Evolutionary conservation across 2,888 invertebrate genomes (phyloP), one percentile per base, ranked within the genome.

Genomic region (Lasioglossum oenotherae): DNA sequence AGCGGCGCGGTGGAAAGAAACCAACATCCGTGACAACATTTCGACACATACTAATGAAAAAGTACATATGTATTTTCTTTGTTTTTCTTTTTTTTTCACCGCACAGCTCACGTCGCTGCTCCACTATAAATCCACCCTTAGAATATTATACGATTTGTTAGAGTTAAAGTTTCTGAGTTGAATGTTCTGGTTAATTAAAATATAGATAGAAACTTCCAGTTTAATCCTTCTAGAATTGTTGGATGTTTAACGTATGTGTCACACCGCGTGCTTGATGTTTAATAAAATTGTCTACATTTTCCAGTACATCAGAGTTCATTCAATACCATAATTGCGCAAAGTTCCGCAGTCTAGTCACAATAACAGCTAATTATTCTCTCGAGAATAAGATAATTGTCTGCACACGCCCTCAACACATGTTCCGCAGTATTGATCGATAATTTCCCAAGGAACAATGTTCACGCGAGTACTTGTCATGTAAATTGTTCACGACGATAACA

Each of bases 391-490:
- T n/a, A 57, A 57, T n/a, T n/a, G 57, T n/a, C n/a, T 53, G 19
- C 10, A 53, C 10, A 53, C n/a, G 53, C 53, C 4, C 12, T 57
- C 12, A 57, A 57, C n/a, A 31, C 60, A 16, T 16, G 31, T 64
- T 64, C 27, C 31, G 14, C 31, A 16, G 6, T 31, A 64, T 31
- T 31, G 64, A 31, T 64, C 31, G 31, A 31, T 31, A 64, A 64
- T 64, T 64, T 27, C 2, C 2, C 31, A 31, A 46, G 31, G 31
- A 64, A 64, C 14, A 27, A 31, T 64, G 31, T 64, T 64, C 31
- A 64, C 64, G 57, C n/a, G 57, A 57, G 57, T 4, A 57, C 57
- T 57, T 57, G 57, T 57, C 57, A 57, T 57, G 64, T 31, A 64
- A 64, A 64, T 31, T 64, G 64, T 64, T 64, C 31, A 27, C 64